phyloP scores from a whole-genome alignment of 2,888 invertebrate species.

The Elysia crispata region DNA sequence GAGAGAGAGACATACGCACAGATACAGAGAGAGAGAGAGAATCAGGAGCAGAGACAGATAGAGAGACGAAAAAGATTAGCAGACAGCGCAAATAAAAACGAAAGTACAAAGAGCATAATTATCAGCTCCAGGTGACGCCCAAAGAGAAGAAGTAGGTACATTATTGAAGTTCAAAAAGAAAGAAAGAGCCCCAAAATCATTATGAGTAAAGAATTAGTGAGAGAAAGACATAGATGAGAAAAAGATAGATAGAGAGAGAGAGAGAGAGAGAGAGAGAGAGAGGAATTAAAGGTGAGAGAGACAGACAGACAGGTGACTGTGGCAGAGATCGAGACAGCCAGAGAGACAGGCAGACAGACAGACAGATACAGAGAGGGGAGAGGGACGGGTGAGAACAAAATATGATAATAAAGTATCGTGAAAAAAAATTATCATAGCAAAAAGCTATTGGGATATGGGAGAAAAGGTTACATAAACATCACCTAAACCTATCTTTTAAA shows the following conservation, averaged over 20 bases:
- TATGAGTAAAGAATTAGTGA: no score
- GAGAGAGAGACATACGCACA: not conserved
- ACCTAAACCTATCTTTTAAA: no score
- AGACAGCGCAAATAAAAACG: no score
- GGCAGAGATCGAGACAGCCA: not conserved
- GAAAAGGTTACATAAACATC: no score
- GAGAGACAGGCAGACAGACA: conserved; percentile 4
- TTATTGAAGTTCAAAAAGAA: no score
- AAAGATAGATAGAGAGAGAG: not conserved
- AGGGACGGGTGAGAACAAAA: not conserved
- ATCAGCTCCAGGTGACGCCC: no score
- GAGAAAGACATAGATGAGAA: no score
- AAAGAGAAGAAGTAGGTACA: no score
- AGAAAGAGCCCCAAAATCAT: no score
- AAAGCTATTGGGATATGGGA: no score
- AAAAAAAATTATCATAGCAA: not conserved
- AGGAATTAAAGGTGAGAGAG: not conserved
- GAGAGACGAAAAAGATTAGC: not conserved
- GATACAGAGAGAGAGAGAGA: not conserved
- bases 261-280: not conserved
- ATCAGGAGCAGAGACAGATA: not conserved
- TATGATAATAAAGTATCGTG: not conserved
- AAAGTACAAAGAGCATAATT: not conserved
- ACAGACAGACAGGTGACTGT: not conserved
- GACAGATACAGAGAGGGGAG: not conserved